Evolutionary conservation across 2,888 invertebrate species (phyloP), one percentile per base, ranked within the genome.

Genomic region (Dryocosmus kuriphilus): DNA sequence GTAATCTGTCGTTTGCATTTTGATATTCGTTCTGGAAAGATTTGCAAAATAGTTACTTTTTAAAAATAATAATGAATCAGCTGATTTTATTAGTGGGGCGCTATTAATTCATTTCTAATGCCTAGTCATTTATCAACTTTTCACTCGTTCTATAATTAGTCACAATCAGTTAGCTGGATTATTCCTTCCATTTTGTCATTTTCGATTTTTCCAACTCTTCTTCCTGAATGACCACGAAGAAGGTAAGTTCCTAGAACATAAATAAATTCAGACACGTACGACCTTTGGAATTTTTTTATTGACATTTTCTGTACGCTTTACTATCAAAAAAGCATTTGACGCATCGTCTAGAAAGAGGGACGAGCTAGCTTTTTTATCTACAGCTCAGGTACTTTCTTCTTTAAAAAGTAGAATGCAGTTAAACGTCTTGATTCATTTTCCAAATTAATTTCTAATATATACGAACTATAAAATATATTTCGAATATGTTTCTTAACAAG

Each of bases 371-470:
- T 24, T 57, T 57, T 57, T 57, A 57, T 57, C 24, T 24, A 24
- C 57, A 57, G 24, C 57, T 57, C 24, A 57, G 57, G 22, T 57
- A 57, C 14, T 57, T 57, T 57, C 55, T 57, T 57, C 57, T 57
- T 24, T 24, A 0, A 57, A 57, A 5, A 57, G 6, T 24, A 14
- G 24, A 57, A 57, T 57, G 22, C 5, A 57, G 24, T 14, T 24
- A 24, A 24, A 24, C 0, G 57, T 24, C 24, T 24, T 14, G 11
- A 24, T 24, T n/a, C n/a, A 8, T n/a, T 51, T n/a, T n/a, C 1
- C 8, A 46, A 51, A 51, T 8, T 46, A 16, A 46, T 46, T 46
- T 19, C 16, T 46, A 9, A 9, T 38, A 38, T 46, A 46, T 19
- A 19, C 16, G 6, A 16, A 19, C 6, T 46, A 19, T 46, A 16